phyloP scores from a whole-genome alignment of 2,888 invertebrate genomes.

The Xylocampa areola region DNA sequence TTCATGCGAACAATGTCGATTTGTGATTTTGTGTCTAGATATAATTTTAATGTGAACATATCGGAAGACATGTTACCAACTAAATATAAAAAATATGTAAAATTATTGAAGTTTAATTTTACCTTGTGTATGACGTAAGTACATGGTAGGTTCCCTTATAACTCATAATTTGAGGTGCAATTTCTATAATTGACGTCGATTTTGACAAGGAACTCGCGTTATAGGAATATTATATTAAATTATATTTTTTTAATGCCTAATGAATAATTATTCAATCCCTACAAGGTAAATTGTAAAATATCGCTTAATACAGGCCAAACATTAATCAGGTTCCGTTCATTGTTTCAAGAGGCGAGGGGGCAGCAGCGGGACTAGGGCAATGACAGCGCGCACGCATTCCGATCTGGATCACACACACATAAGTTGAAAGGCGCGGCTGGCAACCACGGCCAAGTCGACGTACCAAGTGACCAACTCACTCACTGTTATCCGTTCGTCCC shows the following conservation, averaged over 20 bases:
- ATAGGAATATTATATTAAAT: too few relatives aligned
- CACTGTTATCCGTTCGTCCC: constrained; percentile 41
- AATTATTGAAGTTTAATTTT: too few relatives aligned
- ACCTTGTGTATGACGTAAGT: too few relatives aligned
- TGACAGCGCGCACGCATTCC: constrained; percentile 81
- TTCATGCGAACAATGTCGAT: too few relatives aligned
- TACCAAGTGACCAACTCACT: constrained; percentile 18
- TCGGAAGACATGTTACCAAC: too few relatives aligned
- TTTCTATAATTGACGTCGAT: too few relatives aligned
- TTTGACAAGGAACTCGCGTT: constrained; percentile 16
- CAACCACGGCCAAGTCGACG: constrained; percentile 48
- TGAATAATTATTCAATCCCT: constrained; percentile 53
- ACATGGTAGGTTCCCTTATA: too few relatives aligned
- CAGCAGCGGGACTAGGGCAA: constrained; percentile 72
- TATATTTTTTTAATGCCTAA: constrained; percentile 20
- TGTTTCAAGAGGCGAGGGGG: constrained; percentile 78
- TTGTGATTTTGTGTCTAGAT: too few relatives aligned
- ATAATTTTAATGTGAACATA: too few relatives aligned
- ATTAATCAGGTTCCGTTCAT: constrained; percentile 79
- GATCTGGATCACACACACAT: constrained; percentile 70
- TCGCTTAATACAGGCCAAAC: constrained; percentile 60
- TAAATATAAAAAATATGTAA: too few relatives aligned
- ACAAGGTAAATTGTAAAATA: constrained; percentile 53
- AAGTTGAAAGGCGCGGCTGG: constrained; percentile 62
- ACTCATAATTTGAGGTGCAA: too few relatives aligned